Base-by-base conservation (phyloP, 1,140 invertebrate genomes). In the Leptinotarsa lineolata region DNA sequence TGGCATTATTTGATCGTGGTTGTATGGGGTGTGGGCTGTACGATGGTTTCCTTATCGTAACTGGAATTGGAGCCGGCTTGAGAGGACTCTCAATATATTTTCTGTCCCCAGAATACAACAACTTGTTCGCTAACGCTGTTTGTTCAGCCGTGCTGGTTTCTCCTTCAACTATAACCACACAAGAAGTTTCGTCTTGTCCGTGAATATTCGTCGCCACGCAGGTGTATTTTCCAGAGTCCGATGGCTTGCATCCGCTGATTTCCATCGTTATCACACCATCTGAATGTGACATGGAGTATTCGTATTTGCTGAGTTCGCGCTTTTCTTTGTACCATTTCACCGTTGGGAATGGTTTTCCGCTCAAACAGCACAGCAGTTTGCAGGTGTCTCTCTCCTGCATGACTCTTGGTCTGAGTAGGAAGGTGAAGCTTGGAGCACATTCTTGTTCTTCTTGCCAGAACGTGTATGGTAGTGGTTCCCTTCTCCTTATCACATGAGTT, bases 151-250 rank as follows among this genome's bases (percentile, higher is more conserved):
- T 92, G 82, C 92, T 89, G 76, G 90, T 90, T 82, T 84, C 88
- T 94, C 96, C 96, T 93, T 99, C 97, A 81, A 99, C 97, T 81
- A 97, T 97, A 39, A 99, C 94, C 73, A 97, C 93, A 85, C 96
- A 98, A 61, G 90, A 92, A 2, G 97, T 99, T 88, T 98, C 96
- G 81, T 97, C 96, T 21, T 91, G 91, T 78, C 98, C 98, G 76
- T 98, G 92, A 20, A 89, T 88, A 85, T 99, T 99, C 48, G 91
- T 93, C 6, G 98, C 98, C 6, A 94, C 89, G 84, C 97, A 99
- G 21, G 90, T 91, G 85, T 99, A 99, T 84, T 95, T 97, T 73
- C 97, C 98, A 74, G 96, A 96, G 86, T 99, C 98, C 77, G 93
- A 92, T 1, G 96, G 92, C 82, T 93, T 92, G 84, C 96, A 97